phyloP scores from a whole-genome alignment of 1,140 invertebrate species.

The Lethocerus indicus region DNA sequence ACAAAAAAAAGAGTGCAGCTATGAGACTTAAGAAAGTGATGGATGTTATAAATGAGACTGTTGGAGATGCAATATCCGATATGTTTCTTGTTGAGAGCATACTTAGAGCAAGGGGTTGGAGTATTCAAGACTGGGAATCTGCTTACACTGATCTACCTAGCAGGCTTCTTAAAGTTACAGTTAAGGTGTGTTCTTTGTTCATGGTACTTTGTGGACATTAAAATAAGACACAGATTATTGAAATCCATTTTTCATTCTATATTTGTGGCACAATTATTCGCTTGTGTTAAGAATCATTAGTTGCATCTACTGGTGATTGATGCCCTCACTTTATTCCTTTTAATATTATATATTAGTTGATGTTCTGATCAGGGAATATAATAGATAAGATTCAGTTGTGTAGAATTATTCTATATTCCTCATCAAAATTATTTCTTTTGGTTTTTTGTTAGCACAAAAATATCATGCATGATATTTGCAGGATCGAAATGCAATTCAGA shows the following conservation, averaged over 20 bases:
- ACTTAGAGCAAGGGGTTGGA: conserved; percentile 62
- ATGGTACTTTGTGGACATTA: too few relatives aligned
- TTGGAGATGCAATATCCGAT: conserved; percentile 94
- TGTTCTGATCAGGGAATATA: too few relatives aligned
- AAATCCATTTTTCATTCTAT: not conserved
- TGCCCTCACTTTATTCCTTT: too few relatives aligned
- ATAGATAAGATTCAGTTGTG: too few relatives aligned
- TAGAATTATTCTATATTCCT: too few relatives aligned
- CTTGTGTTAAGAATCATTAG: not conserved
- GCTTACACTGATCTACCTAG: conserved; percentile 79
- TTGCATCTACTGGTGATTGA: not conserved
- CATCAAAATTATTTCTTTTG: too few relatives aligned
- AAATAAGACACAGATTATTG: too few relatives aligned
- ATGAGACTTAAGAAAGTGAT: conserved; percentile 36
- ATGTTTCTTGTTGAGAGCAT: conserved; percentile 87
- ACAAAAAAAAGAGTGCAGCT: not conserved
- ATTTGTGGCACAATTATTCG: not conserved
- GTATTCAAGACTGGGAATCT: conserved; percentile 57
- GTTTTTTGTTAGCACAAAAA: too few relatives aligned
- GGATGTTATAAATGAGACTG: conserved; percentile 84
- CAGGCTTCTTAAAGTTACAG: conserved; percentile 70
- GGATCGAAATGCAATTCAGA: conserved; percentile 70
- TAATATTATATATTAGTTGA: too few relatives aligned
- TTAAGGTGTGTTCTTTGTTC: conserved; percentile 38
- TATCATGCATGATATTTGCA: too few relatives aligned